Base-by-base conservation (phyloP, 2,113 vertebrate species). In the Kryptolebias marmoratus region DNA sequence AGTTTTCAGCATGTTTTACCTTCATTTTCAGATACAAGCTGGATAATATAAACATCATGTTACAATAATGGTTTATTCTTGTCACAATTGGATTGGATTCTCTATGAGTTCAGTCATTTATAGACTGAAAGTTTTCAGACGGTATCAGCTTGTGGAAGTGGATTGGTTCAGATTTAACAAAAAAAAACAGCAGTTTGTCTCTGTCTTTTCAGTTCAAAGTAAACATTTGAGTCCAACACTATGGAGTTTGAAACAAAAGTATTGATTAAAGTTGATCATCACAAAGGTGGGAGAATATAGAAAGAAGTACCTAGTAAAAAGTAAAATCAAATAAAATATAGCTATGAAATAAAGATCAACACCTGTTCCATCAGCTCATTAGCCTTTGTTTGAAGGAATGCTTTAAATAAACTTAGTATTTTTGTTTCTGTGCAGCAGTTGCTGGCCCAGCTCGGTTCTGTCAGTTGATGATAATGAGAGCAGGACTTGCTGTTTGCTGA, bases 401-500 rank as follows among this genome's bases (percentile, higher is more conserved):
- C 39, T 36, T 27, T 36, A 32, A 16, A 57, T 44, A 39, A 42
- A 39, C 11, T 6, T 42, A 11, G 36, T 60, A 44, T 42, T 44
- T 42, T n/a, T 42, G 18, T 42, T 42, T 9, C 39, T 42, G 39
- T 36, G 32, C 32, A 36, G 32, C 32, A 36, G 18, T 2, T 8
- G 42, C 22, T 49, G 44, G 61, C 9, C 18, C 45, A 13, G 11
- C 10, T 44, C 2, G 28, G 14, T 1, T 67, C 39, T 30, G 65
- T 16, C 94, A 96, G 84, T 93, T 96, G 81, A 99, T 97, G 84
- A 99, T 94, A 27, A 99, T 98, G 70, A 99, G 94, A 52, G 97
- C 97, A 55, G 98, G 98, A 90, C 95, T 96, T 9, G 96, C 94
- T 47, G 90, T 95, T 93, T 97, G 97, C 90, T 97, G 97, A 92